A percentile compares a stretch with the other conserved stretches of the same genome.
Conservation (phyloP, 2,888 invertebrate genomes). For the Griposia aprilina region DNA sequence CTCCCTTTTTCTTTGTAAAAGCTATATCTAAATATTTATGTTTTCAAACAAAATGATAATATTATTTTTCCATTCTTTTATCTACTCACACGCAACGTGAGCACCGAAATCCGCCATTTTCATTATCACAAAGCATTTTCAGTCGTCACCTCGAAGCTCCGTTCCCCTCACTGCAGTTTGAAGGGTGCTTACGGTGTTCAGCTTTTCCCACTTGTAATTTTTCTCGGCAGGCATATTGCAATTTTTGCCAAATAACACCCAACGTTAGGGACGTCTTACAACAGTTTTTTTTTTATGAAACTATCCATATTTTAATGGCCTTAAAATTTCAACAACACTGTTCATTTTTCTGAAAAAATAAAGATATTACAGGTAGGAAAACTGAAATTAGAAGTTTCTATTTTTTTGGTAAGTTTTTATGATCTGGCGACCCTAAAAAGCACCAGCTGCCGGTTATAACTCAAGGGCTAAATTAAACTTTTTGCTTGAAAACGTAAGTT, state of each 20-base stretch:
- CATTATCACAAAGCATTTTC: conserved; percentile 68
- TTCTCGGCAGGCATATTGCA: conserved; percentile 81
- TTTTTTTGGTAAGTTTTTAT: conserved; percentile 38
- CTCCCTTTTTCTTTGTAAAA: background rate
- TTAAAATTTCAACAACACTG: background rate
- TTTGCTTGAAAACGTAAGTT: conserved; percentile 79
- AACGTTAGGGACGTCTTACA: conserved; percentile 55
- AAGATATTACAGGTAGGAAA: background rate
- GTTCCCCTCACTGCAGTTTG: conserved; percentile 73
- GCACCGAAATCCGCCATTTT: conserved; percentile 63
- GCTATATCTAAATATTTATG: background rate
- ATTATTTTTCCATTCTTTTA: conserved; percentile 43
- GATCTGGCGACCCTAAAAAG: conserved; percentile 62
- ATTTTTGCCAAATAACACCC: conserved; percentile 79
- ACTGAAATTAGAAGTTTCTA: background rate
- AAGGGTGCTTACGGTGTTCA: conserved; percentile 74
- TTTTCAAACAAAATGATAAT: conserved; percentile 27
- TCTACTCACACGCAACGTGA: conserved; percentile 57
- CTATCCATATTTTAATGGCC: conserved; percentile 10
- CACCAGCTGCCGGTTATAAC: conserved; percentile 80
- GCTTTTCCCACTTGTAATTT: conserved; percentile 85
- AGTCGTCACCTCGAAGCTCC: conserved; percentile 64
- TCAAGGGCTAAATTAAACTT: conserved; percentile 85
- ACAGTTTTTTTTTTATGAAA: conserved; percentile 26
- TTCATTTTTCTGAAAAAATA: background rate